Evolutionary conservation across 2,888 invertebrate species (phyloP), one percentile per base, ranked within the genome.

Genomic region (Adineta ricciae): DNA sequence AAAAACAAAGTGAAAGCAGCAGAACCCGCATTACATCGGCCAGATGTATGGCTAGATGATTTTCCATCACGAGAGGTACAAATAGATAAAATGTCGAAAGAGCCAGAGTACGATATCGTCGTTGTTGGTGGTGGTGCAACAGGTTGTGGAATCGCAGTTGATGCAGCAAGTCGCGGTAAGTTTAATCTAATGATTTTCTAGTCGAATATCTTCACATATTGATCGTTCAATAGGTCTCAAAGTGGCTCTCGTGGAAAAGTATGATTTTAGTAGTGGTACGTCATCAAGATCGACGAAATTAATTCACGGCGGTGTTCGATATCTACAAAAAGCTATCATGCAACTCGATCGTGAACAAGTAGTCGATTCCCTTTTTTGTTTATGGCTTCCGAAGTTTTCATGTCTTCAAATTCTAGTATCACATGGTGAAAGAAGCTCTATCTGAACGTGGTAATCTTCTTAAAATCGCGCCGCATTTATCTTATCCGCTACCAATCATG

Each of bases 81-180:
- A 83, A 78, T 85, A 16, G 85, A 85, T 14, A 24, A n/a, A 4
- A 41, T 85, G 83, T 36, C 73, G 2, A 83, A 83, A 50, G 83
- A 83, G 7, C 38, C 85, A 7, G 92, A 93, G 87, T 97, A 94
- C 90, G 96, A 99, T 90, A 93, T 99, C 50, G 93, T 99, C 64
- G 95, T 99, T 87, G 94, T 99, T 87, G 99, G 99, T 0, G 97
- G 97, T 0, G 99, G 99, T 78, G 98, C 98, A 54, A 98, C 99
- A 0, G 99, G 99, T 1, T 73, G 36, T 73, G 83, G 83, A 83
- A 49, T 83, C 1, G 83, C 83, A 21, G 83, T 49, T 46, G 83
- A 83, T 54, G 83, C 83, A n/a, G 85, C 83, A 19, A 83, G 85
- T 84, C 85, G 85, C 0, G 85, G 73, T 73, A 36, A 38, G 8